Base-by-base conservation (phyloP, 2,888 invertebrate genomes). In the Oligia fasciuncula region DNA sequence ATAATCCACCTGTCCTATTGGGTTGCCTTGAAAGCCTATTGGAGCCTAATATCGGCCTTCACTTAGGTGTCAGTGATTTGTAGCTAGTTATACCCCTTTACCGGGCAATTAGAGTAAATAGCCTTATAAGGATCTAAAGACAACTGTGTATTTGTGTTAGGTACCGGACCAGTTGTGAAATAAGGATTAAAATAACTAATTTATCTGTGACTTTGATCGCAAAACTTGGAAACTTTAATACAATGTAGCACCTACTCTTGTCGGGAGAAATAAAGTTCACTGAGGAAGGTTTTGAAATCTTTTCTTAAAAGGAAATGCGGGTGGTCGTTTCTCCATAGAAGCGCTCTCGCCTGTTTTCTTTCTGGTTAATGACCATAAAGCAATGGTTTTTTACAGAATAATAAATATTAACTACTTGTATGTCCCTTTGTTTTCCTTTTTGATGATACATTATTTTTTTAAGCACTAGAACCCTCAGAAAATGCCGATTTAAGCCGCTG, bases 91-190 rank as follows among this genome's bases (percentile, higher is more conserved):
- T 17, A 51, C 62, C 68, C 74, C 40, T 76, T 78, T 62, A 69
- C 57, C 8, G 67, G n/a, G 14, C 79, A 66, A 66, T 84, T 80
- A 75, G 57, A 86, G 85, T 82, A 85, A 87, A 85, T 77, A 79
- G 76, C 86, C 86, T 87, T 88, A 81, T 73, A 88, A 91, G 91
- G 89, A 85, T 57, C 68, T 68, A 14, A 13, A 69, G 14, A 49
- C 17, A 49, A 67, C 14, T 60, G 11, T 29, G 29, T 73, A 49
- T 69, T n/a, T 71, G 49, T 70, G 67, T 67, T 67, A 19, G 6
- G 13, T 35, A 40, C 29, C 0, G n/a, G n/a, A 54, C 17, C 6
- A 23, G 40, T 69, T 35, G 9, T 54, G 60, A 29, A 60, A 67
- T 66, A 66, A 49, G 1, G 35, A 60, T 65, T 57, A 8, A 49